These are phyloP conservation scores for Phyllostomus hastatus DNA, from an alignment of 2,113 vertebrate genomes.

Conservation along the genomic window DNA sequence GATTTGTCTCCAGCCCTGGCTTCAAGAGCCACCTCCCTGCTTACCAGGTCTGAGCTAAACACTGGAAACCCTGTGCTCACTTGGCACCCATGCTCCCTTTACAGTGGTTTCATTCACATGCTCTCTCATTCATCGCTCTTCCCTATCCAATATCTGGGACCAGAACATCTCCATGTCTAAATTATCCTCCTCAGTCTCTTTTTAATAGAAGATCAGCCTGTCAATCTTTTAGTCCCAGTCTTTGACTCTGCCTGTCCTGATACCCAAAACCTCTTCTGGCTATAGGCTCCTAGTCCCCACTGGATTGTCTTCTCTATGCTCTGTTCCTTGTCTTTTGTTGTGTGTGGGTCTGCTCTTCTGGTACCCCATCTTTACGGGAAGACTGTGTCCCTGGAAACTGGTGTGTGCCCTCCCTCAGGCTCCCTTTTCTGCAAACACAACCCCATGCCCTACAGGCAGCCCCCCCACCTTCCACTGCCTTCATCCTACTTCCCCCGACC, in stretches of 20 bases:
- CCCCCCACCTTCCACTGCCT: neutral
- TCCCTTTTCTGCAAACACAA: neutral
- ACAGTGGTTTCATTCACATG: neutral
- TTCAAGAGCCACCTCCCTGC: neutral
- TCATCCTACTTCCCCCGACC: neutral
- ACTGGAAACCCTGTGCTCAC: neutral
- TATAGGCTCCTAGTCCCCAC: neutral
- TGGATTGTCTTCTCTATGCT: neutral
- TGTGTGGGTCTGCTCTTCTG: neutral
- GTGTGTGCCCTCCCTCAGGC: neutral
- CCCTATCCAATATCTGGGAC: neutral
- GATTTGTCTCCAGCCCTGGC: neutral
- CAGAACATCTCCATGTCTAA: neutral
- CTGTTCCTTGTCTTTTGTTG: neutral
- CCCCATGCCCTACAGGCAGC: neutral
- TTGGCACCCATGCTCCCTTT: neutral
- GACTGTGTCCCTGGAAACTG: neutral
- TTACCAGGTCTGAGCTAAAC: neutral
- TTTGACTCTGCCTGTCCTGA: neutral
- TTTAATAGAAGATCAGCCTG: neutral
- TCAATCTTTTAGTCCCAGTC: neutral
- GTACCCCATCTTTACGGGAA: neutral
- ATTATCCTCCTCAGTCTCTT: neutral
- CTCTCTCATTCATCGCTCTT: neutral
- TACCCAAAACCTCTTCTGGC: neutral